Percentiles rank a stretch among this genome's conserved stretches.
Conservation (phyloP, 1,140 invertebrate genomes). For the Drosophila paulistorum region DNA sequence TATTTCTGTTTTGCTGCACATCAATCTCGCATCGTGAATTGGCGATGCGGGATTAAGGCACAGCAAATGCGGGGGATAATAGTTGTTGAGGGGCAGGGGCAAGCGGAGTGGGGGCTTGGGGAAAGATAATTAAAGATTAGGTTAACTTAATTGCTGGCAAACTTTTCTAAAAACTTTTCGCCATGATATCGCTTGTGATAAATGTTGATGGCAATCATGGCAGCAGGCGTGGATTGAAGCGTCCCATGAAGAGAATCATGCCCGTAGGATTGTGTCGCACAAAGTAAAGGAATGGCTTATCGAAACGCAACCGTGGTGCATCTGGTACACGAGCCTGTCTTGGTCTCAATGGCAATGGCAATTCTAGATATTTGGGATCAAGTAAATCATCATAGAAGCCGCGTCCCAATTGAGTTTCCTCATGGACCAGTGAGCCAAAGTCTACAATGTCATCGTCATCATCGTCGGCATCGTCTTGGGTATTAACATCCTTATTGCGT, state of each 20-base stretch:
- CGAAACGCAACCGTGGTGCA: constrained; percentile 89
- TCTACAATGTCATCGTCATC: constrained; percentile 68
- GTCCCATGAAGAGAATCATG: constrained; percentile 92
- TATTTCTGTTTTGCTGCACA: constrained; percentile 58
- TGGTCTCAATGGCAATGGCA: constrained; percentile 87
- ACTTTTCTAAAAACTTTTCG: constrained; percentile 20
- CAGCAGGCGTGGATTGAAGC: constrained; percentile 91
- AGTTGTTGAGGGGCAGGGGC: not conserved
- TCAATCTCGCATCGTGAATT: constrained; percentile 66
- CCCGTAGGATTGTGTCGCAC: constrained; percentile 94
- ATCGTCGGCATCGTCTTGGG: constrained; percentile 57
- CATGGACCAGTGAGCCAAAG: constrained; percentile 81
- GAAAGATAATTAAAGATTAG: constrained; percentile 55
- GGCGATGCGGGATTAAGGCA: constrained; percentile 73
- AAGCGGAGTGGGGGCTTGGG: not conserved
- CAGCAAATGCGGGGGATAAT: constrained; percentile 42
- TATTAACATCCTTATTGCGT: constrained; percentile 77
- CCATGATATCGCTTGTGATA: constrained; percentile 30
- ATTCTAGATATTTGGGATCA: constrained; percentile 85
- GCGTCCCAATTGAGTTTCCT: constrained; percentile 84
- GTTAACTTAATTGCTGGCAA: constrained; percentile 63
- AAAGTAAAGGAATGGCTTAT: constrained; percentile 93
- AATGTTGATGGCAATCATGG: constrained; percentile 79
- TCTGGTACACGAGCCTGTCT: constrained; percentile 88
- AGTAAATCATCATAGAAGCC: constrained; percentile 86